Conservation (phyloP, 2,888 invertebrate species). For the Aphodius sticticus region DNA sequence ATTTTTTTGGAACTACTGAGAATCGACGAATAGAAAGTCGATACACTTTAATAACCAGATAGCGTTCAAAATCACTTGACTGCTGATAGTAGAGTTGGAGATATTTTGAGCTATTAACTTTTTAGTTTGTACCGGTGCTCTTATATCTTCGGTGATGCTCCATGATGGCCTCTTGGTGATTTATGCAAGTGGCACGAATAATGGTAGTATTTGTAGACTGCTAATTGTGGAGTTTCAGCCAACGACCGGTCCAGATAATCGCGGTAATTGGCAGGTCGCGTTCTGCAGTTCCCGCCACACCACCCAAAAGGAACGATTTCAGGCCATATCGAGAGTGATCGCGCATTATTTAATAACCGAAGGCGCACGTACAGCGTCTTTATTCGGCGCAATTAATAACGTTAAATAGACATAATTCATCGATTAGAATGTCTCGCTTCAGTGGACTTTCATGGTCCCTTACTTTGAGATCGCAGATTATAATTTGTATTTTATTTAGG, state of each 20-base stretch:
- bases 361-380: conserved; percentile 30
- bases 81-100: background rate
- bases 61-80: no score
- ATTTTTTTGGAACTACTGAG: no score
- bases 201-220: conserved; percentile 51
- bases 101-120: background rate
- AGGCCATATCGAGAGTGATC: conserved; percentile 35
- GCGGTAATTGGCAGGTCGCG: conserved; percentile 36
- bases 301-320: conserved; percentile 21
- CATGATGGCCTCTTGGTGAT: conserved; percentile 31
- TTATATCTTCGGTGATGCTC: background rate
- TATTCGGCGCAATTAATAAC: conserved; percentile 34
- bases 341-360: conserved; percentile 35
- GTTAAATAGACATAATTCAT: conserved; percentile 39
- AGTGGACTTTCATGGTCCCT: conserved; percentile 4
- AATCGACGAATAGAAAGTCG: no score
- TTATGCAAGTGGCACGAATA: conserved; percentile 48
- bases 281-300: conserved; percentile 22
- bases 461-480: background rate
- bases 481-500: background rate
- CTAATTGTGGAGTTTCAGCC: conserved; percentile 50
- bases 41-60: no score
- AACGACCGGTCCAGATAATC: conserved; percentile 36
- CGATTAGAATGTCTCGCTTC: conserved; percentile 32
- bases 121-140: background rate